phyloP scores from a whole-genome alignment of 2,888 invertebrate genomes.

The Actias luna region DNA sequence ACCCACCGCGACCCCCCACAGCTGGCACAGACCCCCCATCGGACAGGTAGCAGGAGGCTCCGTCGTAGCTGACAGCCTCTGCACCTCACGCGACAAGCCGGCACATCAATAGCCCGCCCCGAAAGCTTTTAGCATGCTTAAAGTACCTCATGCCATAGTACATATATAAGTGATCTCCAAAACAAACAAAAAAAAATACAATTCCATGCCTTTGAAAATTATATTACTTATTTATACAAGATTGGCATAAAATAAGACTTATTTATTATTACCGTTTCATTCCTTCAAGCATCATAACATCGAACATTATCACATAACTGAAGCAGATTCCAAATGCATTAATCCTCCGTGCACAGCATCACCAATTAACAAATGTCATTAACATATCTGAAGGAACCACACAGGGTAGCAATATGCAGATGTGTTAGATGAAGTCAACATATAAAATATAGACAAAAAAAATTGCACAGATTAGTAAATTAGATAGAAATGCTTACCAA shows the following conservation, averaged over 20 bases:
- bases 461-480: not conserved
- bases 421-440: not conserved
- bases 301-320: not conserved
- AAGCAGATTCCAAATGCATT: not conserved
- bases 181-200: not conserved
- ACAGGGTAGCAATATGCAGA: not conserved
- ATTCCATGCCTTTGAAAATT: not conserved
- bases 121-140: slow-evolving; percentile 15
- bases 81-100: slow-evolving; percentile 21
- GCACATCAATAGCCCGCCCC: slow-evolving; percentile 21
- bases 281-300: not conserved
- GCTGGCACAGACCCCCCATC: slow-evolving; percentile 33
- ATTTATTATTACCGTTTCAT: not conserved
- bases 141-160: not conserved
- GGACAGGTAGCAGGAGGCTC: slow-evolving; percentile 55
- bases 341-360: not conserved
- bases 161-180: not conserved
- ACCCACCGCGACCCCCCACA: slow-evolving; percentile 21
- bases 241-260: not conserved
- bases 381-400: not conserved
- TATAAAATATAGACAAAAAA: not conserved
- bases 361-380: not conserved
- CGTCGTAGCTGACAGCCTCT: slow-evolving; percentile 67
- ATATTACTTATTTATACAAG: no score
- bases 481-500: slow-evolving; percentile 45